Conservation (phyloP, 1,140 invertebrate genomes). For the Aphis craccivora region DNA sequence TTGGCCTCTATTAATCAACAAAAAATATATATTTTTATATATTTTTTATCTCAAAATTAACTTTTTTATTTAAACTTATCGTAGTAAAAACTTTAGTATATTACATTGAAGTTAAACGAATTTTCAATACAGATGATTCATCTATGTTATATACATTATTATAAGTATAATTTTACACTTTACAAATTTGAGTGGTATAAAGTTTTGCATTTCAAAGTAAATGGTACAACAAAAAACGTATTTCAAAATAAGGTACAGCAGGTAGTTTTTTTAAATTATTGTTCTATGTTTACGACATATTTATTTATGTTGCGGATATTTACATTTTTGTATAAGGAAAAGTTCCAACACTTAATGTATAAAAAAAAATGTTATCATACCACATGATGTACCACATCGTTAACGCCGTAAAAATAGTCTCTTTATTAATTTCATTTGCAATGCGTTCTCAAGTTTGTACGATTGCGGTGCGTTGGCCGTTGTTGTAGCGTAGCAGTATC, state of each 20-base stretch:
- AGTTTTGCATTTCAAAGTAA: not conserved
- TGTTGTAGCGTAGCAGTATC: not conserved
- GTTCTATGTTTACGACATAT: not conserved
- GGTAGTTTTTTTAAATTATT: constrained; percentile 9
- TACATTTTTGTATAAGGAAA: not conserved
- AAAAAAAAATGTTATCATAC: not conserved
- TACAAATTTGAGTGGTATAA: not conserved
- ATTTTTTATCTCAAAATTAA: not conserved
- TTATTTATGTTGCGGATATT: not conserved
- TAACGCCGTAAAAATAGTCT: no score
- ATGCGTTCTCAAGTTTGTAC: not conserved
- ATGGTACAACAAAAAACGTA: not conserved
- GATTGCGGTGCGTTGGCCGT: not conserved
- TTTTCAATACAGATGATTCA: constrained; percentile 3
- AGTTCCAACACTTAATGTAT: not conserved
- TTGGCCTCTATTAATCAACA: not conserved
- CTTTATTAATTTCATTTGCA: not conserved
- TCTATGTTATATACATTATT: not conserved
- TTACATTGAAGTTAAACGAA: constrained; percentile 11
- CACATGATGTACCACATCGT: no score
- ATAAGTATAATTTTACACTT: constrained; percentile 14
- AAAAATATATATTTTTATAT: not conserved
- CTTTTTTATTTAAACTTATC: not conserved
- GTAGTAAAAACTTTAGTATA: not conserved
- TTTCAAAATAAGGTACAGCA: not conserved